phyloP scores from a whole-genome alignment of 2,888 invertebrate species.

The Aphodius sticticus region DNA sequence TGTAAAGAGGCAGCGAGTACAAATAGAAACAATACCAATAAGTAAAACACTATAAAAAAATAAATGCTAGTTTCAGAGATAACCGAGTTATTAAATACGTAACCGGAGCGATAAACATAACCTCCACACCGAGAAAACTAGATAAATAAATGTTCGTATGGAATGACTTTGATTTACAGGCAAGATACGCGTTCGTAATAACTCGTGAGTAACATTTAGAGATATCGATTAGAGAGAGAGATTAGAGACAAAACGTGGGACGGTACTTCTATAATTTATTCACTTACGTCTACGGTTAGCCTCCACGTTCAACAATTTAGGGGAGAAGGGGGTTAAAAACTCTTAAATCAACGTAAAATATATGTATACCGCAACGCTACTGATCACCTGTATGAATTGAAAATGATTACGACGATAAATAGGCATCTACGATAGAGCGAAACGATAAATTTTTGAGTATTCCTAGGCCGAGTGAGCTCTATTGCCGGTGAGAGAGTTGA shows the following conservation, averaged over 20 bases:
- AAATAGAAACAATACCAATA: background rate
- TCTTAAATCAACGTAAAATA: background rate
- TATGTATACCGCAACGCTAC: background rate
- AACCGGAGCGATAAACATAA: too few species aligned
- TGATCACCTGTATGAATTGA: background rate
- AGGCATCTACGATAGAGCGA: background rate
- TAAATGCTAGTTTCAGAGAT: background rate
- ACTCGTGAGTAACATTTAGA: slow-evolving; percentile 19
- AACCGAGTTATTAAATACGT: too few species aligned
- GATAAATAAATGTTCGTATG: background rate
- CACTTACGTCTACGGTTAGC: background rate
- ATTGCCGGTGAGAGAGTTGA: background rate
- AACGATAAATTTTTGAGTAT: background rate
- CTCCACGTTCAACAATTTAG: background rate
- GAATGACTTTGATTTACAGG: slow-evolving; percentile 14
- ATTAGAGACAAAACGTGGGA: slow-evolving; percentile 11
- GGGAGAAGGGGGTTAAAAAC: background rate
- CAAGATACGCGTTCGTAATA: slow-evolving; percentile 15
- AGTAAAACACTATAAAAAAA: slow-evolving; percentile 7
- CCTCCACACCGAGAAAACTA: too few species aligned
- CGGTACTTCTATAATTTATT: slow-evolving; percentile 10
- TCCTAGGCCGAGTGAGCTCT: background rate
- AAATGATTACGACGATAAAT: background rate
- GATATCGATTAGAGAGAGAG: slow-evolving; percentile 11
- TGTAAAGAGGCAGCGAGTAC: slow-evolving; percentile 7